Evolutionary conservation across 2,888 invertebrate species (phyloP).

Genomic region (Chydorus sphaericus): DNA sequence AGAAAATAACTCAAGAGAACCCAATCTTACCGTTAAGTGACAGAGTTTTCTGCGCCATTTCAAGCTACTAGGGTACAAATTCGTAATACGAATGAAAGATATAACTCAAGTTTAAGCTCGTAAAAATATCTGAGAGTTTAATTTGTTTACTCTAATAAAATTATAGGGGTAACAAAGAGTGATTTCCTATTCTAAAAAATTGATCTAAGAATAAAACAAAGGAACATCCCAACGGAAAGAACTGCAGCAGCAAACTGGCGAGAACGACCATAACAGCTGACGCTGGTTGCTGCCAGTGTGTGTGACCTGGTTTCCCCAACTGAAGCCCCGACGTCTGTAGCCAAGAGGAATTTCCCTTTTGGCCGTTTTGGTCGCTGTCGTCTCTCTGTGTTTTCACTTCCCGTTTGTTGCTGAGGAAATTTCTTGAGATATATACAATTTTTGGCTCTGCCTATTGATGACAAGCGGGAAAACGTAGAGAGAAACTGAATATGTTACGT

Average conservation of each 20-base stretch:
- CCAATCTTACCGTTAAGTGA: neutral
- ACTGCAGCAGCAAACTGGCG: neutral
- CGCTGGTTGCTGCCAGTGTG: neutral
- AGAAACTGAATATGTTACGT: no score
- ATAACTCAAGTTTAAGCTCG: neutral
- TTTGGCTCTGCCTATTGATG: no score
- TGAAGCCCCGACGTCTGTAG: no score
- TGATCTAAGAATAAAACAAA: neutral
- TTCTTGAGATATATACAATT: no score
- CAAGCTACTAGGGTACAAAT: neutral
- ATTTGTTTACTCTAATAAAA: neutral
- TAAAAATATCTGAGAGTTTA: neutral
- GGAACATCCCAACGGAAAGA: neutral
- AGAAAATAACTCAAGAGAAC: neutral
- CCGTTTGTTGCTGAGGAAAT: no score
- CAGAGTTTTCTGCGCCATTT: constrained; percentile 1
- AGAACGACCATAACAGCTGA: neutral
- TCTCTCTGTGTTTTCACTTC: no score
- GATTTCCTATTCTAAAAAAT: no score
- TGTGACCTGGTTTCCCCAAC: neutral
- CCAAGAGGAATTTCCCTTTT: no score
- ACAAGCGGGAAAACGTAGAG: no score
- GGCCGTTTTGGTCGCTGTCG: no score
- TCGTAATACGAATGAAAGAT: neutral
- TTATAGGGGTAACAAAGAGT: no score